Evolutionary conservation across 2,888 invertebrate species (phyloP), one percentile per base, ranked within the genome.

Genomic region (Ecdyonurus torrentis): DNA sequence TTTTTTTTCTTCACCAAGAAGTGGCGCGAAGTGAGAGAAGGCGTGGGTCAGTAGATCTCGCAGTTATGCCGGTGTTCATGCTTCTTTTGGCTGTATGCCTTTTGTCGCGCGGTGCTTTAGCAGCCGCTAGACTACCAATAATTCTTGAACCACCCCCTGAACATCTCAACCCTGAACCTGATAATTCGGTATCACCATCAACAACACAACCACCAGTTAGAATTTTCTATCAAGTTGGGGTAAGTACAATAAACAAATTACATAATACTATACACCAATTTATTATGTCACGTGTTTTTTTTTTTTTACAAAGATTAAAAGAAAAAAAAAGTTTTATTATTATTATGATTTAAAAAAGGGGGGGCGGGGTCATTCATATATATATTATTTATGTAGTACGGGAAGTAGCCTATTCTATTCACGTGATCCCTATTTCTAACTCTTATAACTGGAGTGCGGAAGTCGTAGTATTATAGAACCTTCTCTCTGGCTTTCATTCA

Each of bases 161-260:
- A 37, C 37, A 37, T 15, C 37, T 37, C 15, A 37, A 5, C 15
- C 5, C 37, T 10, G 37, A 37, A 15, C 5, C 7, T 5, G 37
- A 37, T 15, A 37, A 37, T 61, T 76, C 78, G 50, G 23, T 25
- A 59, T 70, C 74, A 75, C 71, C 68, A 75, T 68, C 76, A 78
- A n/a, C 68, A 76, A 78, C 67, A 78, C 77, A 70, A 76, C 75
- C 67, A 76, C 78, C 65, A 78, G 83, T 59, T 63, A 82, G 83
- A 74, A 80, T 88, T 68, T 78, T 89, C 65, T 89, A 87, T 74
- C 88, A 85, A 76, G 81, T 81, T 65, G 86, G 86, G 81, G 86
- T 86, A 75, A 85, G 85, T 80, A 67, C 18, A 64, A 58, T 25
- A 2, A 20, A n/a, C 52, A 59, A 7, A 37, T 37, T 37, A 37